Evolutionary conservation across 2,888 invertebrate genomes (phyloP).

Genomic region (Clivina fossor): DNA sequence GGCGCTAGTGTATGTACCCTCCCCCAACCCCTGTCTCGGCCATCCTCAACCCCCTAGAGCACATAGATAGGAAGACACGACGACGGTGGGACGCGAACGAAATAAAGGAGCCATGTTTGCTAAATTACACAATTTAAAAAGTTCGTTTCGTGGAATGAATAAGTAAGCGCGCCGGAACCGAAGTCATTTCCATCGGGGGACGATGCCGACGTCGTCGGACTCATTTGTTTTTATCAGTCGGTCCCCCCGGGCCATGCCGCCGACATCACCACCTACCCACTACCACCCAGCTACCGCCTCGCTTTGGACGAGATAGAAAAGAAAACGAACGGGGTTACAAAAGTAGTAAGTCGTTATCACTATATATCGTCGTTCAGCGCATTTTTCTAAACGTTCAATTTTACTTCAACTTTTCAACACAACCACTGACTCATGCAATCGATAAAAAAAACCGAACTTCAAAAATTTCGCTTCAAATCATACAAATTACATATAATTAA

Average conservation of each 20-base stretch:
- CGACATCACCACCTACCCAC: slow-evolving; percentile 4
- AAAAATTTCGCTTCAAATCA: no score
- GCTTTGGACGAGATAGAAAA: no score
- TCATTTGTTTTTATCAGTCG: slow-evolving; percentile 53
- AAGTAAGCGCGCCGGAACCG: slow-evolving; percentile 49
- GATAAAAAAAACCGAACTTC: no score
- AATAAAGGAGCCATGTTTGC: slow-evolving; percentile 50
- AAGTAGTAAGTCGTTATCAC: slow-evolving; percentile 21
- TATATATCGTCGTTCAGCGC: slow-evolving; percentile 4
- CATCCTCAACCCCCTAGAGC: slow-evolving; percentile 33
- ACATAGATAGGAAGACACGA: slow-evolving; percentile 34
- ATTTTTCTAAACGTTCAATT: slow-evolving; percentile 23
- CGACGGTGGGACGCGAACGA: slow-evolving; percentile 41
- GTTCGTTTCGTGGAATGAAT: slow-evolving; percentile 56
- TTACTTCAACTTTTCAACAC: no score
- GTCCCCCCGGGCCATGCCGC: slow-evolving; percentile 45
- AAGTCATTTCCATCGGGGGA: slow-evolving; percentile 37
- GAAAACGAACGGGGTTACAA: no score
- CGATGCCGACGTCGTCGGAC: slow-evolving; percentile 45
- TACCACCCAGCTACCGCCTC: not conserved
- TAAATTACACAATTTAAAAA: slow-evolving; percentile 57
- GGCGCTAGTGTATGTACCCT: slow-evolving; percentile 38
- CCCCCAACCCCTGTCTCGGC: slow-evolving; percentile 38
- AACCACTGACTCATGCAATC: no score
- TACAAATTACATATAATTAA: no score